phyloP scores from a whole-genome alignment of 2,113 vertebrate genomes.

The Spheniscus mendiculus region DNA sequence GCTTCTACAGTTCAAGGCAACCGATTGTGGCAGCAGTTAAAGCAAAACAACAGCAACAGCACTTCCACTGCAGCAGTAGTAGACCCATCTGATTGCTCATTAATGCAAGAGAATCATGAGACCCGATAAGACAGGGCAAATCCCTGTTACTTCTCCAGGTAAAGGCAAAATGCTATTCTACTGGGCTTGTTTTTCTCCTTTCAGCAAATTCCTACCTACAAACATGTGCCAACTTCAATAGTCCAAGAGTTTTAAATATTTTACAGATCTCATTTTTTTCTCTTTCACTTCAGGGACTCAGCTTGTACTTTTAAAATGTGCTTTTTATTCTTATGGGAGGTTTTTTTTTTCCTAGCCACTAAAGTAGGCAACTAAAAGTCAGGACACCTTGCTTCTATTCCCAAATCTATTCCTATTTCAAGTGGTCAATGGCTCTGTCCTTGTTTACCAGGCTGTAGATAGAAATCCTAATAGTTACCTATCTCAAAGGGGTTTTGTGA shows the following conservation, averaged over 20 bases:
- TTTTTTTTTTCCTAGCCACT: background rate
- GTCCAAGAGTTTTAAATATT: background rate
- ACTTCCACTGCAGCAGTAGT: background rate
- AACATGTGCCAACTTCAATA: background rate
- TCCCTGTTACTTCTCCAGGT: background rate
- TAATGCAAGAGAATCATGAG: background rate
- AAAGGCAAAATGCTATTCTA: background rate
- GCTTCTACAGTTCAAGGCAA: background rate
- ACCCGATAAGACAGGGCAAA: background rate
- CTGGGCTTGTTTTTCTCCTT: background rate
- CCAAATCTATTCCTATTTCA: background rate
- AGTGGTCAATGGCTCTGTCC: background rate
- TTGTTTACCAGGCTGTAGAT: background rate
- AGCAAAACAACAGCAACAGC: background rate
- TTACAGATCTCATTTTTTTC: background rate
- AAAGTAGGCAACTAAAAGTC: background rate
- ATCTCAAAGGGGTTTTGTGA: background rate
- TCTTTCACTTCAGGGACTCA: background rate
- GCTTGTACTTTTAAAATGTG: background rate
- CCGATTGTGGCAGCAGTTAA: accelerated
- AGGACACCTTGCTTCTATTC: background rate
- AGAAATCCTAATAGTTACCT: background rate
- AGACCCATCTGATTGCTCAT: background rate
- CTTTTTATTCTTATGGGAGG: background rate
- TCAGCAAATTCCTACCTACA: background rate